These are phyloP conservation scores for Atta texana DNA, from an alignment of 1,140 invertebrate genomes.

Conservation along the genomic window DNA sequence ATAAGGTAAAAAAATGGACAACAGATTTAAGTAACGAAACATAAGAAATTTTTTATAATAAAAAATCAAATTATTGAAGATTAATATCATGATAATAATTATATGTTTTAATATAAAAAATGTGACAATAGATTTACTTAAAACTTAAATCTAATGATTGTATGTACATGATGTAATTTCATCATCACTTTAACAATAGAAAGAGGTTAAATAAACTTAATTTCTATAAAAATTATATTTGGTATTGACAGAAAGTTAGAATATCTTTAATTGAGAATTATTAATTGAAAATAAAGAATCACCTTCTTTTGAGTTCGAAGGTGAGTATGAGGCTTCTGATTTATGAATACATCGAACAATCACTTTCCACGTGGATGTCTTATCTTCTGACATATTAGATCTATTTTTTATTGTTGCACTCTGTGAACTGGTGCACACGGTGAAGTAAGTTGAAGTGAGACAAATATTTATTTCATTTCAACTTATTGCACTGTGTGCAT, in stretches of 20 bases:
- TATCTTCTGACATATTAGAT: constrained; percentile 44
- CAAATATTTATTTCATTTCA: too few relatives aligned
- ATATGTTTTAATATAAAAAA: too few relatives aligned
- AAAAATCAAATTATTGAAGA: not conserved
- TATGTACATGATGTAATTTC: not conserved
- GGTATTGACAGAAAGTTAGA: not conserved
- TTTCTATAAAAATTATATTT: not conserved
- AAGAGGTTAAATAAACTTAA: not conserved
- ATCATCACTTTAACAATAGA: not conserved
- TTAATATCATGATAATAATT: not conserved
- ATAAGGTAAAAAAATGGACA: not conserved
- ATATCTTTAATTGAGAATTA: not conserved
- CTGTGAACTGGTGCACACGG: too few relatives aligned
- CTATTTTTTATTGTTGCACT: too few relatives aligned
- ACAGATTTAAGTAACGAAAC: not conserved
- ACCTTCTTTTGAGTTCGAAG: constrained; percentile 12
- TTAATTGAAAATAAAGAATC: not conserved
- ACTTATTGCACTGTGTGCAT: too few relatives aligned
- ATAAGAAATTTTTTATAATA: constrained; percentile 7
- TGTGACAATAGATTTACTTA: not conserved
- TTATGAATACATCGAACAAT: constrained; percentile 22
- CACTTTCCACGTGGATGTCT: constrained; percentile 49
- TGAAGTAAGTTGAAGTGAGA: too few relatives aligned
- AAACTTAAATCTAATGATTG: constrained; percentile 12
- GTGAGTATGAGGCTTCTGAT: constrained; percentile 18